These are phyloP conservation scores for Cassiopea xamachana DNA, from an alignment of 30 jellyfish, hydroid and myxozoan genomes.

Conservation along the genomic window DNA sequence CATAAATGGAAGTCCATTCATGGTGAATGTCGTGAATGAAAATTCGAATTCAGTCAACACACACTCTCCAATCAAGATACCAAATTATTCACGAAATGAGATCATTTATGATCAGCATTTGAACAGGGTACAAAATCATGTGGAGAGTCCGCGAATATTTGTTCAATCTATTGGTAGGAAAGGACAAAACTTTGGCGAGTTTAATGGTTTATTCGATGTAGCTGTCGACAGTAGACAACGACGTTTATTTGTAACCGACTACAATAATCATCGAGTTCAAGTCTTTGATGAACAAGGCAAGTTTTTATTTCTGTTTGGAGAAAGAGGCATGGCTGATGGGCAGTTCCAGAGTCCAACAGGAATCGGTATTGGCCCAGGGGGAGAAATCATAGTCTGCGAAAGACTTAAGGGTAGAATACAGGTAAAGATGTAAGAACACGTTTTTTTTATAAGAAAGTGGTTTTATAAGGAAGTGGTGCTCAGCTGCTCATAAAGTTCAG, in stretches of 20 bases:
- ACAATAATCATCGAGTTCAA: constrained; percentile 93
- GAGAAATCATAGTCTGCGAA: constrained; percentile 94
- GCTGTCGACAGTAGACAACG: constrained; percentile 84
- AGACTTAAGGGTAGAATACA: constrained; percentile 95
- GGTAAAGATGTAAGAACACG: constrained; percentile 64
- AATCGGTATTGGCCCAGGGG: constrained; percentile 89
- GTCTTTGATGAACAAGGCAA: constrained; percentile 91
- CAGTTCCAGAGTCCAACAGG: constrained; percentile 97
- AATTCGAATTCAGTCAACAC: constrained; percentile 38
- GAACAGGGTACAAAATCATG: constrained; percentile 4
- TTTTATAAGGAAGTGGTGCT: too few relatives aligned
- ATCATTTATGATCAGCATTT: constrained; percentile 52
- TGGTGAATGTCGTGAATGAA: constrained; percentile 68
- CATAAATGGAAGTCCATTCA: constrained; percentile 92
- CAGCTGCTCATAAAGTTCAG: too few relatives aligned
- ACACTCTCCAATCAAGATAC: constrained; percentile 68
- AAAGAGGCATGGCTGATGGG: constrained; percentile 92
- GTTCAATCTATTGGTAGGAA: constrained; percentile 80
- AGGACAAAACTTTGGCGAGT: constrained; percentile 87
- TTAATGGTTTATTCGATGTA: constrained; percentile 92
- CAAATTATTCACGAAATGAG: constrained; percentile 41
- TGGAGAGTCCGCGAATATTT: constrained; percentile 39
- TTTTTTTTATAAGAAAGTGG: too few relatives aligned
- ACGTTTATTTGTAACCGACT: constrained; percentile 90
- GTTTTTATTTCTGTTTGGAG: constrained; percentile 89